These are phyloP conservation scores for Eueremaeus valkanovi DNA, from an alignment of 2,888 invertebrate species.

Conservation along the genomic window DNA sequence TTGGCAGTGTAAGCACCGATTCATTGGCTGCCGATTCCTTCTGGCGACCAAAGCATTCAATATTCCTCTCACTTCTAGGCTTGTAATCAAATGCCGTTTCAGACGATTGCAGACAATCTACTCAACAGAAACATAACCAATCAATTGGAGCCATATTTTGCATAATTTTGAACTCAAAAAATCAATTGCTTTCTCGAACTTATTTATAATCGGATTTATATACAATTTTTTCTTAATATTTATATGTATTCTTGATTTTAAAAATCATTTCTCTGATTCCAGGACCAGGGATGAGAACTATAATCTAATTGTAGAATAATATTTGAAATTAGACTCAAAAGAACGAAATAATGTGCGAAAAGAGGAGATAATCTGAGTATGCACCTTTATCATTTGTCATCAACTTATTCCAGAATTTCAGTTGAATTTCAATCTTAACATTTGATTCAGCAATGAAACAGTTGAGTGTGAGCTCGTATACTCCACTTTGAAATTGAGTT, in stretches of 20 bases:
- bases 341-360: too few species aligned
- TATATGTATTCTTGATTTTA: not conserved
- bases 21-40: slow-evolving; percentile 12
- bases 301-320: too few species aligned
- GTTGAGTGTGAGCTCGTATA: too few species aligned
- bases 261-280: not conserved
- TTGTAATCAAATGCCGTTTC: slow-evolving; percentile 27
- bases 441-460: too few species aligned
- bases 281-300: too few species aligned
- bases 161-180: not conserved
- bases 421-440: too few species aligned
- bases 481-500: too few species aligned
- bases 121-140: slow-evolving; percentile 28
- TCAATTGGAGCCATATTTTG: slow-evolving; percentile 12
- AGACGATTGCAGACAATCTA: not conserved
- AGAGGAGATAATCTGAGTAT: too few species aligned
- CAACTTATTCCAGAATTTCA: too few species aligned
- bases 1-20: not conserved
- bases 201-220: not conserved
- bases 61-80: slow-evolving; percentile 10
- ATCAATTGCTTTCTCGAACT: not conserved
- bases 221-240: not conserved
- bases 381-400: too few species aligned
- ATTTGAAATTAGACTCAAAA: too few species aligned
- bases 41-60: slow-evolving; percentile 19